Percentiles rank a stretch among this genome's conserved stretches.
Evolutionary conservation across 2,888 invertebrate genomes (phyloP).

Genomic region (Acrobasis suavella): DNA sequence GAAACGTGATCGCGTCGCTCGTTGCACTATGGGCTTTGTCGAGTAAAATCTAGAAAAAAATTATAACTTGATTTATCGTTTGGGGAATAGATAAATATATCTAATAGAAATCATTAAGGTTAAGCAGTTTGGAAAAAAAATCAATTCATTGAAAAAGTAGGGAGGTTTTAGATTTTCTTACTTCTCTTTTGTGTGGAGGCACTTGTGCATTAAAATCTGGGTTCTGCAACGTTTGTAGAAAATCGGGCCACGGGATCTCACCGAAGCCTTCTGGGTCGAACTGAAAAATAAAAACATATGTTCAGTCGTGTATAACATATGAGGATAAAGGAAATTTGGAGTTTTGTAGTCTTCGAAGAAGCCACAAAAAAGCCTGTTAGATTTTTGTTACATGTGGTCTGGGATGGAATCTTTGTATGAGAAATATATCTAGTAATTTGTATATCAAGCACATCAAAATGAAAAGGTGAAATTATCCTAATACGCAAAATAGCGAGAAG

Average conservation of each 20-base stretch:
- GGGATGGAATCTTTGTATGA: too few relatives aligned
- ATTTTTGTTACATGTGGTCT: too few relatives aligned
- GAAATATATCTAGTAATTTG: too few relatives aligned
- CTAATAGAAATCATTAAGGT: too few relatives aligned
- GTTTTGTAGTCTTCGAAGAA: too few relatives aligned
- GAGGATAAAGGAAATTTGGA: too few relatives aligned
- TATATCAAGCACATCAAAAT: too few relatives aligned
- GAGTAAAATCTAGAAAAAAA: slow-evolving; percentile 80
- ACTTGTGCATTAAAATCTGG: slow-evolving; percentile 90
- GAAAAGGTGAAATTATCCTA: too few relatives aligned
- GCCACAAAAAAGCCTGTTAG: too few relatives aligned
- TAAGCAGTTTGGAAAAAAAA: not conserved
- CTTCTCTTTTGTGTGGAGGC: slow-evolving; percentile 88
- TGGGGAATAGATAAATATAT: too few relatives aligned
- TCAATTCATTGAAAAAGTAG: not conserved
- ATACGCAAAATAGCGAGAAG: too few relatives aligned
- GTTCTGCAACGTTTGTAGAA: slow-evolving; percentile 88
- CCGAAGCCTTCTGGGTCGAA: slow-evolving; percentile 97
- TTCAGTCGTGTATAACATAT: too few relatives aligned
- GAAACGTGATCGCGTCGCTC: slow-evolving; percentile 92
- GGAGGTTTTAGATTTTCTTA: slow-evolving; percentile 44
- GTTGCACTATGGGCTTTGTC: slow-evolving; percentile 88
- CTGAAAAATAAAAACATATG: slow-evolving; percentile 74
- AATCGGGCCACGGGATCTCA: slow-evolving; percentile 94
- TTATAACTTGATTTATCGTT: not conserved